A percentile compares a stretch with the other conserved stretches of the same genome.
Evolutionary conservation across 2,113 vertebrate genomes (phyloP).

Genomic region (Patagioenas fasciata): DNA sequence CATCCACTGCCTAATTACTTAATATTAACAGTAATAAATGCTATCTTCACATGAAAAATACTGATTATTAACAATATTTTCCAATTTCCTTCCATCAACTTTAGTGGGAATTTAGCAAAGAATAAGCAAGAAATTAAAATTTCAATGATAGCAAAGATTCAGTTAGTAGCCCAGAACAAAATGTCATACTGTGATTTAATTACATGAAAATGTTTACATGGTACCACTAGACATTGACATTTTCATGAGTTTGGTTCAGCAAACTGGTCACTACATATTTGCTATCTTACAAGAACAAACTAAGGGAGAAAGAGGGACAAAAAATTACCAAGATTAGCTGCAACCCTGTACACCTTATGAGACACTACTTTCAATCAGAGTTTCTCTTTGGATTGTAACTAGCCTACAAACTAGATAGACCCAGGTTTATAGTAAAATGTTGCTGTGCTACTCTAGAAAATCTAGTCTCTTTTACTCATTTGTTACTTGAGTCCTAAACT

Average conservation of each 20-base stretch:
- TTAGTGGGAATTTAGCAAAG: neutral
- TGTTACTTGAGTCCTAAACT: neutral
- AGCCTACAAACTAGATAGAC: neutral
- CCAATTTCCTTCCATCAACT: neutral
- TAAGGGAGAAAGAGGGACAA: neutral
- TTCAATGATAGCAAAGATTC: neutral
- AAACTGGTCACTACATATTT: neutral
- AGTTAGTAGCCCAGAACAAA: neutral
- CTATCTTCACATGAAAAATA: neutral
- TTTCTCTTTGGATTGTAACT: neutral
- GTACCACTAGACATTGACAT: too few species aligned
- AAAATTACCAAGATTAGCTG: neutral
- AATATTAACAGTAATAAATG: neutral
- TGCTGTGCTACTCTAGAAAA: neutral
- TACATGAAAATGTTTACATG: neutral
- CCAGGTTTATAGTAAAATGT: rapidly evolving
- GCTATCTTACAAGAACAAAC: neutral
- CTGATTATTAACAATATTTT: neutral
- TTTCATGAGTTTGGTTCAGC: neutral
- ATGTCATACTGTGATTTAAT: neutral
- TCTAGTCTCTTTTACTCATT: neutral
- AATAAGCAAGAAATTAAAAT: neutral
- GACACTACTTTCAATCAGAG: neutral
- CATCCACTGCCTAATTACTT: neutral
- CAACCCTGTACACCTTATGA: neutral